Evolutionary conservation across 1,140 invertebrate genomes (phyloP).

Genomic region (Drosophila teissieri): DNA sequence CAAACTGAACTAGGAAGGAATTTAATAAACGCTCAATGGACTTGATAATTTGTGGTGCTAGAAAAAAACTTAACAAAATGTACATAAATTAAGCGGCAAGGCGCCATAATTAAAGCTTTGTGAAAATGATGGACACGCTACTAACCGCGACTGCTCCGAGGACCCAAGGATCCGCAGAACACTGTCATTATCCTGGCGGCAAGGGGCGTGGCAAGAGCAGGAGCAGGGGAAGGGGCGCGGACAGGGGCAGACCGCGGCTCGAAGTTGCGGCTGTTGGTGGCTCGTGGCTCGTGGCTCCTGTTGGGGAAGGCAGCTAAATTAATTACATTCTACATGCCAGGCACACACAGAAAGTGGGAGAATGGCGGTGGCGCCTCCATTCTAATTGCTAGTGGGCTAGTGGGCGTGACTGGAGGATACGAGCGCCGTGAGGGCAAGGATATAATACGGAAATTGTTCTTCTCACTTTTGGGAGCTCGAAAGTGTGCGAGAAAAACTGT

Average conservation of each 20-base stretch:
- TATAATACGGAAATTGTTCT: slow-evolving; percentile 7
- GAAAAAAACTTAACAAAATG: slow-evolving; percentile 80
- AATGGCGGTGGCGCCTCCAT: background rate
- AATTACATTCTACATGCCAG: slow-evolving; percentile 79
- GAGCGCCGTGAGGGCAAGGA: background rate
- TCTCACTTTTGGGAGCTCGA: background rate
- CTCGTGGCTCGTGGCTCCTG: slow-evolving; percentile 41
- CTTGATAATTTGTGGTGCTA: slow-evolving; percentile 77
- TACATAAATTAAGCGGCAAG: slow-evolving; percentile 76
- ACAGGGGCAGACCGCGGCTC: slow-evolving; percentile 8
- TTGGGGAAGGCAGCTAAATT: slow-evolving; percentile 64
- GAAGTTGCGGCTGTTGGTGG: slow-evolving; percentile 39
- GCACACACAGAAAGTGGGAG: slow-evolving; percentile 42
- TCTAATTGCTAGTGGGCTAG: slow-evolving; percentile 45
- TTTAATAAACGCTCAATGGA: slow-evolving; percentile 79
- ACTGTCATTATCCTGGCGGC: slow-evolving; percentile 32
- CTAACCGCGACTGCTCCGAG: slow-evolving; percentile 53
- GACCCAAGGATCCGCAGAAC: slow-evolving; percentile 21
- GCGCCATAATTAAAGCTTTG: slow-evolving; percentile 78
- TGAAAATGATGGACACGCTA: slow-evolving; percentile 69
- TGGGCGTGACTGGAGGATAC: slow-evolving; percentile 32
- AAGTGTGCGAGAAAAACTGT: background rate
- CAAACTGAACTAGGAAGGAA: slow-evolving; percentile 13
- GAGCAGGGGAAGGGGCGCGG: background rate
- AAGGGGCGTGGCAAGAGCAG: background rate